These are phyloP conservation scores for Microcebus griseorufus DNA, from an alignment of 2,113 vertebrate species.

Conservation along the genomic window DNA sequence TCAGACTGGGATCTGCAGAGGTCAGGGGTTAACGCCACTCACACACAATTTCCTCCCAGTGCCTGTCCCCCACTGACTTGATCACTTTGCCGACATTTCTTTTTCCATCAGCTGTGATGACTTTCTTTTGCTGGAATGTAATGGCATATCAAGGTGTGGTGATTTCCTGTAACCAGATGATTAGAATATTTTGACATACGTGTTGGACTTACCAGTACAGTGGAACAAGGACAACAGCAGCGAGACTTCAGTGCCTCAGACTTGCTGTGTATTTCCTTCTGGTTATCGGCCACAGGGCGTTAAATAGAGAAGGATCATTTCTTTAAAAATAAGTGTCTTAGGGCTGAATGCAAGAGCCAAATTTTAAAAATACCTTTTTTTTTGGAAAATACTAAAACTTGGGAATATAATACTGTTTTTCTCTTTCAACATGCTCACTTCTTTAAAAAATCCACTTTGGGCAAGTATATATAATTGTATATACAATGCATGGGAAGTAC, in stretches of 20 bases:
- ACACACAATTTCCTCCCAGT: background rate
- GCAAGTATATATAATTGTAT: background rate
- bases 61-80: background rate
- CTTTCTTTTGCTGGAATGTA: background rate
- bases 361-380: background rate
- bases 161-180: constrained; percentile 11
- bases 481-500: background rate
- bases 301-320: background rate
- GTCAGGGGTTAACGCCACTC: background rate
- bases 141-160: background rate
- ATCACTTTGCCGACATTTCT: background rate
- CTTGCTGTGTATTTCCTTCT: background rate
- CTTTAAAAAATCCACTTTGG: background rate
- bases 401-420: background rate
- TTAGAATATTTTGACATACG: background rate
- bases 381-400: constrained; percentile 25
- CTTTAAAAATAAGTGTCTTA: constrained; percentile 40
- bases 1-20: background rate
- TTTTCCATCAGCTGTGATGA: background rate
- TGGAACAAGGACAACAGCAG: background rate
- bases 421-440: background rate
- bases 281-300: background rate
- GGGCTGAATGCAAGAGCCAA: background rate
- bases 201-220: background rate
- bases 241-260: background rate